These are phyloP conservation scores for Lichenostomus cassidix DNA, from an alignment of 2,113 vertebrate genomes.

Conservation along the genomic window DNA sequence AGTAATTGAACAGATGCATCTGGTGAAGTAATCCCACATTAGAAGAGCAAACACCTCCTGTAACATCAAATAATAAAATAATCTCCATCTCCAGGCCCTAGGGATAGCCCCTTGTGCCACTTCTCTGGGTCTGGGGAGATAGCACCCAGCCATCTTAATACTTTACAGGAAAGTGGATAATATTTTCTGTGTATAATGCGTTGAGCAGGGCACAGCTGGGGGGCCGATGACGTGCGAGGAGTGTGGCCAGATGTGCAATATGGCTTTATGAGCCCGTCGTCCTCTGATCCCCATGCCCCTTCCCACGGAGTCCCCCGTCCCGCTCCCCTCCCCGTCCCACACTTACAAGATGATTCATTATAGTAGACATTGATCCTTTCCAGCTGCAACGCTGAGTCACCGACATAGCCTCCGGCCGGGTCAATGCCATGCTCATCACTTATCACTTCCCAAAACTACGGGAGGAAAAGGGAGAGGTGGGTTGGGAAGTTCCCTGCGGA, in stretches of 20 bases:
- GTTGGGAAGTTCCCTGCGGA: not conserved
- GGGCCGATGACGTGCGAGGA: not conserved
- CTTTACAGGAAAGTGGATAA: not conserved
- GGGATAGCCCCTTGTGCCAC: not conserved
- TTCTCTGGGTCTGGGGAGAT: not conserved
- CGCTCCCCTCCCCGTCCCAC: not conserved
- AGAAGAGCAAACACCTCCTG: not conserved
- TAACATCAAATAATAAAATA: not conserved
- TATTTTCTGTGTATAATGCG: not conserved
- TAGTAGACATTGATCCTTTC: slow-evolving; percentile 93
- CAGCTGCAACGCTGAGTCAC: slow-evolving; percentile 89
- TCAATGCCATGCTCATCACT: slow-evolving; percentile 93
- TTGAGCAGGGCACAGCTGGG: not conserved
- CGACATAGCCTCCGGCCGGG: slow-evolving; percentile 86
- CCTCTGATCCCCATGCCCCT: not conserved
- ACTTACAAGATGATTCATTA: slow-evolving; percentile 92
- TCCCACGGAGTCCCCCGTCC: not conserved
- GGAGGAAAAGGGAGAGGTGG: not conserved
- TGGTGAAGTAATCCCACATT: not conserved
- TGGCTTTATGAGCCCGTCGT: not conserved
- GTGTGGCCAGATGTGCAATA: not conserved
- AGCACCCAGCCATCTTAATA: not conserved
- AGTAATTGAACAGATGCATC: not conserved
- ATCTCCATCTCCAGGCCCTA: not conserved
- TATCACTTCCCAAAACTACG: slow-evolving; percentile 93